Evolutionary conservation across 2,113 vertebrate genomes (phyloP).

Genomic region (Lasiurus cinereus): DNA sequence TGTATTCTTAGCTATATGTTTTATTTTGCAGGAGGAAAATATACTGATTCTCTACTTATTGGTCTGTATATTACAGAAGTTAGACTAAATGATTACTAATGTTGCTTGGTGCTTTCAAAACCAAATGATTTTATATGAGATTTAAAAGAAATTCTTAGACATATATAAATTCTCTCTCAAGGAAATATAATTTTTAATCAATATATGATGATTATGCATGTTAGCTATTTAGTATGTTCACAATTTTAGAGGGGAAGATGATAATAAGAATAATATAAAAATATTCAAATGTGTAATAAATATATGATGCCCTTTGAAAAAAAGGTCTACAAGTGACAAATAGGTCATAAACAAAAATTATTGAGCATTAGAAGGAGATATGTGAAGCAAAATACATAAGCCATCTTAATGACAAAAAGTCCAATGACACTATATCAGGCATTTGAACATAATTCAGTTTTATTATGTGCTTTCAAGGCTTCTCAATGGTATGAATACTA

Average conservation of each 20-base stretch:
- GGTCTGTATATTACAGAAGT: neutral
- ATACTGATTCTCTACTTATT: conserved; percentile 55
- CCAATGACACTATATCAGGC: neutral
- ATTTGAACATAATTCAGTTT: conserved; percentile 52
- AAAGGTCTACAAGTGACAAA: neutral
- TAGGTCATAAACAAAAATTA: conserved; percentile 39
- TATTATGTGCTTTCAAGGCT: neutral
- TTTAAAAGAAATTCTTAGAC: conserved; percentile 33
- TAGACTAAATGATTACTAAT: conserved; percentile 32
- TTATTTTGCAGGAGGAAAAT: conserved; percentile 73
- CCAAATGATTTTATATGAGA: conserved; percentile 10
- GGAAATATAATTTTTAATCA: conserved; percentile 50
- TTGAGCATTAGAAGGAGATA: neutral
- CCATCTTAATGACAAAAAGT: conserved; percentile 54
- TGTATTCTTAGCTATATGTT: conserved; percentile 57
- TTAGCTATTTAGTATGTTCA: conserved; percentile 11
- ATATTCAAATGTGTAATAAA: conserved; percentile 47
- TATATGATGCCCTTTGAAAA: neutral
- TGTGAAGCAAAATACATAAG: conserved; percentile 57
- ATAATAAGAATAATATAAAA: conserved; percentile 25
- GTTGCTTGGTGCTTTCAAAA: conserved; percentile 21
- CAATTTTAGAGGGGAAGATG: conserved; percentile 14
- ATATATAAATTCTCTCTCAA: conserved; percentile 22
- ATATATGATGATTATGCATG: neutral
- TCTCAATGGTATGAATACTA: neutral